Evolutionary conservation across 2,888 invertebrate species (phyloP).

Genomic region (Carterocephalus palaemon): DNA sequence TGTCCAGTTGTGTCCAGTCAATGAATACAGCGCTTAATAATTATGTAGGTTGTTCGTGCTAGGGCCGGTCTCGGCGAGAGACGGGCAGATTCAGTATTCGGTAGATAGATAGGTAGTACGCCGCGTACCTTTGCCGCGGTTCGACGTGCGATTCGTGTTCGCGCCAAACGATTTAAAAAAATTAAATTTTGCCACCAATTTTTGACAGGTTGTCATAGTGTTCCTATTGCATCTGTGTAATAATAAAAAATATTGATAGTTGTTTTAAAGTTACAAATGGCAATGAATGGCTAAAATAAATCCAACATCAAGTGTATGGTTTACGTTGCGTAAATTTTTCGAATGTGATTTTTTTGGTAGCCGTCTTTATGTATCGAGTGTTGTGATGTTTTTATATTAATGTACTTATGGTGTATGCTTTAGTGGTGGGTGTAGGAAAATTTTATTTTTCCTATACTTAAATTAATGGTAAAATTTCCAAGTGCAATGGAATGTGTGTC

Average conservation of each 20-base stretch:
- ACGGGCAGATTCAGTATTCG: constrained; percentile 22
- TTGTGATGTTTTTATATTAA: constrained; percentile 28
- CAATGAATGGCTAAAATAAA: no score
- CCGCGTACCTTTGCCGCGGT: constrained; percentile 39
- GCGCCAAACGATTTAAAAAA: constrained; percentile 27
- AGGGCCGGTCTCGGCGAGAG: constrained; percentile 27
- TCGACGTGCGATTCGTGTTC: constrained; percentile 33
- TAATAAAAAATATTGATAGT: no score
- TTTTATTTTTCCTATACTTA: no score
- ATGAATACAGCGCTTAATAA: constrained; percentile 30
- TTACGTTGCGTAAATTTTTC: not conserved
- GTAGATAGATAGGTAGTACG: constrained; percentile 37
- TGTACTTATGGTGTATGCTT: constrained; percentile 29
- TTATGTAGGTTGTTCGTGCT: constrained; percentile 27
- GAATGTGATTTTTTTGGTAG: constrained; percentile 1
- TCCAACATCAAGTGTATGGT: no score
- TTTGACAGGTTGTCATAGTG: constrained; percentile 33
- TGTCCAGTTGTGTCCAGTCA: constrained; percentile 18
- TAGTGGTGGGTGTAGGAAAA: constrained; percentile 14
- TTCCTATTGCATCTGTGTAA: constrained; percentile 23
- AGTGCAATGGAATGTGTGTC: not conserved
- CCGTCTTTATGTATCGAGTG: constrained; percentile 25
- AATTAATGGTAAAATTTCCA: not conserved
- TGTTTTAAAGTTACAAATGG: constrained; percentile 14
- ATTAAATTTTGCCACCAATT: constrained; percentile 37